Conservation (phyloP, 2,888 invertebrate species). For the Drosophila birchii region DNA sequence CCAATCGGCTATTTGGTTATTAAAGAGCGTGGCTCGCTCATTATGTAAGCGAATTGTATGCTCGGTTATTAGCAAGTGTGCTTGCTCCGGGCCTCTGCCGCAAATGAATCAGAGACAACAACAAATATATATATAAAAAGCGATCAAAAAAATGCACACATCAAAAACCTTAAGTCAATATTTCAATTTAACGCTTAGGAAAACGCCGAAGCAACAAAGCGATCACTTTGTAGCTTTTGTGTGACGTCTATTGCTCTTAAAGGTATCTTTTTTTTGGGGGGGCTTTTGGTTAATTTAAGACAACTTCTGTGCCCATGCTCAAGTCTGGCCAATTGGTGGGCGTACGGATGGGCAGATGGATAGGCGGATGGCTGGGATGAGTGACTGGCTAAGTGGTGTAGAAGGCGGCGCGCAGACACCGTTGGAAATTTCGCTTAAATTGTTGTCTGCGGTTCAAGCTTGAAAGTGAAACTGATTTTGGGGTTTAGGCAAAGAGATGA, state of each 20-base stretch:
- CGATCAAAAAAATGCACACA: conserved; percentile 5
- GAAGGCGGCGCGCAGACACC: conserved; percentile 31
- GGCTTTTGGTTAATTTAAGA: conserved; percentile 71
- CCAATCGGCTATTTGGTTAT: conserved; percentile 67
- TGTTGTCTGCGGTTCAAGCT: conserved; percentile 40
- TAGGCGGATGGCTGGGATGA: conserved; percentile 21
- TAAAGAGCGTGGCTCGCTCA: conserved; percentile 66
- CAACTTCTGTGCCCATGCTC: conserved; percentile 65
- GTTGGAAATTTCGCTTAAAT: conserved; percentile 41
- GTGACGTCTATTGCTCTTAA: conserved; percentile 69
- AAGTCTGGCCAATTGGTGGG: conserved; percentile 48
- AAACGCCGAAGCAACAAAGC: conserved; percentile 54
- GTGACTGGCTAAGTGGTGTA: conserved; percentile 50
- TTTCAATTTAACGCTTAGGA: conserved; percentile 73
- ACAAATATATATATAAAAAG: background rate
- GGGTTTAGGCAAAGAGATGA: conserved; percentile 17
- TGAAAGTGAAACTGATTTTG: conserved; percentile 62
- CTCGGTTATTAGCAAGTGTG: conserved; percentile 64
- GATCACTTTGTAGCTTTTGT: conserved; percentile 59
- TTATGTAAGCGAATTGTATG: conserved; percentile 63
- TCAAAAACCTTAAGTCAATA: conserved; percentile 68
- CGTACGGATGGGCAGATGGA: conserved; percentile 37
- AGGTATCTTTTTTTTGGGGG: conserved; percentile 13
- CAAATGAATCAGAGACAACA: conserved; percentile 32
- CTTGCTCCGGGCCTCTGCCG: conserved; percentile 29